phyloP scores from a whole-genome alignment of 1,140 invertebrate species.

The Spodoptera frugiperda region DNA sequence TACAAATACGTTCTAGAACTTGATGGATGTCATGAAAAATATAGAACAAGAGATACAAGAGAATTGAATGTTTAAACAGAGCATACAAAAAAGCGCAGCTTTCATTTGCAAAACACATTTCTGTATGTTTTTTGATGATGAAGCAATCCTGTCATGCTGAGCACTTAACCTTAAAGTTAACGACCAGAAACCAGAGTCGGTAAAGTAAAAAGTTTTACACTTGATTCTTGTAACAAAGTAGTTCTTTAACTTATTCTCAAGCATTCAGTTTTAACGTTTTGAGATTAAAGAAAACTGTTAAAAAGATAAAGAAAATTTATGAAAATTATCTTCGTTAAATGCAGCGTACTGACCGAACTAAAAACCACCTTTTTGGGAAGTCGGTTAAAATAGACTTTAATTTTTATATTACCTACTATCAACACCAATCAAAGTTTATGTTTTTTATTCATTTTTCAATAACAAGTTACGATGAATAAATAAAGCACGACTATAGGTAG shows the following conservation, averaged over 20 bases:
- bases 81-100: background rate
- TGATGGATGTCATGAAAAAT: too few relatives aligned
- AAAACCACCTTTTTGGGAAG: too few relatives aligned
- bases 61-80: too few relatives aligned
- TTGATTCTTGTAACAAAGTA: slow-evolving; percentile 5
- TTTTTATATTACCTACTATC: background rate
- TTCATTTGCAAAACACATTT: background rate
- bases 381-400: too few relatives aligned
- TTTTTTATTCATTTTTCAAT: too few relatives aligned
- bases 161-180: slow-evolving; percentile 27
- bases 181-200: slow-evolving; percentile 7
- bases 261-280: background rate
- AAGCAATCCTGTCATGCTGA: slow-evolving; percentile 10
- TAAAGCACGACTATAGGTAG: too few relatives aligned
- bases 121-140: slow-evolving; percentile 9
- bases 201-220: slow-evolving; percentile 31
- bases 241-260: background rate
- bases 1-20: too few relatives aligned
- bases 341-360: too few relatives aligned
- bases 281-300: background rate
- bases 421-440: background rate
- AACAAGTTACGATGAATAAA: too few relatives aligned
- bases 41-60: too few relatives aligned
- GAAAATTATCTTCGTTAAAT: too few relatives aligned
- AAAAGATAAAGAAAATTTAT: too few relatives aligned